phyloP scores from a whole-genome alignment of 2,888 invertebrate species.

The Acrobasis suavella region DNA sequence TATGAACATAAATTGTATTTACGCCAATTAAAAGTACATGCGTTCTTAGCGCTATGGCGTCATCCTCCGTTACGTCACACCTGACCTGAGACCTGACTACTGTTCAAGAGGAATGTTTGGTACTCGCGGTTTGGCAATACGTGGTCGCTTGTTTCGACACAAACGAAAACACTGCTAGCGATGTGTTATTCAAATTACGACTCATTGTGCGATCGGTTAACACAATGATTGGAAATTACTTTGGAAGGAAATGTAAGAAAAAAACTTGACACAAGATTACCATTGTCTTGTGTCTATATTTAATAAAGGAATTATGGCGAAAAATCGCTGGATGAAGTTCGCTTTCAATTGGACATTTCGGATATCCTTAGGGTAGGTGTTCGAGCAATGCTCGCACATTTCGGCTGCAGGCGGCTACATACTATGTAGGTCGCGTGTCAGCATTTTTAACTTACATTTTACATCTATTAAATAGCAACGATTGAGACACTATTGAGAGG shows the following conservation, averaged over 20 bases:
- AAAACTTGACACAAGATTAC: no score
- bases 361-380: neutral
- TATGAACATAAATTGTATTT: neutral
- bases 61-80: constrained; percentile 6
- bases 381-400: no score
- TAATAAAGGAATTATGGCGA: no score
- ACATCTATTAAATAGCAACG: no score
- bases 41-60: constrained; percentile 1
- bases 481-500: no score
- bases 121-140: constrained; percentile 8
- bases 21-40: neutral
- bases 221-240: neutral
- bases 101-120: constrained; percentile 10
- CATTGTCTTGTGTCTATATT: no score
- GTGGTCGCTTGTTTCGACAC: constrained; percentile 2
- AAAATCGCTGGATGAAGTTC: no score
- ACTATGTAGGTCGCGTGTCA: no score
- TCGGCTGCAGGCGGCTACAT: no score
- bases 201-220: constrained; percentile 7
- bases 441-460: no score
- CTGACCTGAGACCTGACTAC: neutral
- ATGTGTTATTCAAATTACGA: constrained; percentile 12
- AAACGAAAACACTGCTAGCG: constrained; percentile 15
- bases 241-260: no score
- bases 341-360: no score